Conservation (phyloP, 2,113 vertebrate species). For the Pelodiscus sinensis region DNA sequence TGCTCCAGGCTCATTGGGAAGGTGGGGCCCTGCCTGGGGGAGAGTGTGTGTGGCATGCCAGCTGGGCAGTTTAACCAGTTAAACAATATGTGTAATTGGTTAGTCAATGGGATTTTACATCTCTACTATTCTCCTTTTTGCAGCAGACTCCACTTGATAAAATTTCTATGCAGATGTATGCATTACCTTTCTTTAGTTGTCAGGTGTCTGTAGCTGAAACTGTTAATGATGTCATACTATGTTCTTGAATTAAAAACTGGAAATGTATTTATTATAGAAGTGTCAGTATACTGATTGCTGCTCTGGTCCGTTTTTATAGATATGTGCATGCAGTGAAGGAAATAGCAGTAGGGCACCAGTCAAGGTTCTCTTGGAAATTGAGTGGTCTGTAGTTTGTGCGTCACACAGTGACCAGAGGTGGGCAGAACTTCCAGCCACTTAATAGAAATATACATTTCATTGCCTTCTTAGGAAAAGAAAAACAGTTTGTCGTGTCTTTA, state of each 20-base stretch:
- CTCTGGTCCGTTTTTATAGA: neutral
- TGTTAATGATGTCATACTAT: rapidly evolving
- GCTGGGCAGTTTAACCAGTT: too few relatives aligned
- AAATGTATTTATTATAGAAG: neutral
- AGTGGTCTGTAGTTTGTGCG: neutral
- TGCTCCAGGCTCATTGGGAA: too few relatives aligned
- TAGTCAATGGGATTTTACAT: too few relatives aligned
- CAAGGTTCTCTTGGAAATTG: neutral
- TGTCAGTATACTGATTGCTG: neutral
- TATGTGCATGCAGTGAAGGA: too few relatives aligned
- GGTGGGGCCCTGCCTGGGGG: too few relatives aligned
- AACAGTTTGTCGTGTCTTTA: neutral
- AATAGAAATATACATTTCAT: neutral
- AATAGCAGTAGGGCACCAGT: neutral
- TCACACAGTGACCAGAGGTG: neutral
- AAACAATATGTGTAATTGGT: too few relatives aligned
- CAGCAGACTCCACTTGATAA: neutral
- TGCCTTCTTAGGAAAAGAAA: too few relatives aligned
- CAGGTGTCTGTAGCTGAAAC: neutral
- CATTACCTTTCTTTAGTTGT: neutral
- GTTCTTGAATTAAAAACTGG: rapidly evolving
- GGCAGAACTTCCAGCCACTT: rapidly evolving
- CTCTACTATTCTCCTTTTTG: neutral
- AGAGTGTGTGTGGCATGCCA: too few relatives aligned
- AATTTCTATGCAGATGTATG: rapidly evolving